Conservation (phyloP, 1,140 invertebrate genomes). For the Pseudomyrmex flavicornis region DNA sequence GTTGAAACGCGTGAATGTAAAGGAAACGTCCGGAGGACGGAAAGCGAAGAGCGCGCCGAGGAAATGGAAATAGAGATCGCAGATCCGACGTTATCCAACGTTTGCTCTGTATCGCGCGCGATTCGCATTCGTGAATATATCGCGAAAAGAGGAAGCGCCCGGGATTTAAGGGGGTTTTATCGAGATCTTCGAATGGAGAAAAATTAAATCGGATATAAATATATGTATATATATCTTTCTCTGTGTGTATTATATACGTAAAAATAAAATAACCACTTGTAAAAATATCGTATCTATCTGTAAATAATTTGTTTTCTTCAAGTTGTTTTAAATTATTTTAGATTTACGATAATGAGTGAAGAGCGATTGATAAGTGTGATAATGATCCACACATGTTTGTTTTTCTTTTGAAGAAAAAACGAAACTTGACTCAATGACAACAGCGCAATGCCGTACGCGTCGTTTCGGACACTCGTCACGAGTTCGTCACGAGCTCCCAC, state of each 20-base stretch:
- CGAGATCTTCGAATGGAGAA: not conserved
- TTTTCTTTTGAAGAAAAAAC: too few species aligned
- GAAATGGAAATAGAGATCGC: conserved; percentile 56
- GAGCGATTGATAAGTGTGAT: too few species aligned
- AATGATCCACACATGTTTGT: too few species aligned
- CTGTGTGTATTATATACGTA: too few species aligned
- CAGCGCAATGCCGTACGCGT: too few species aligned
- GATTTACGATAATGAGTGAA: too few species aligned
- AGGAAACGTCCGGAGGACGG: conserved; percentile 49
- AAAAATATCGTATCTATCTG: not conserved
- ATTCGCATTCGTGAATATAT: conserved; percentile 15
- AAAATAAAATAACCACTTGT: not conserved
- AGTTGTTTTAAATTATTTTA: too few species aligned
- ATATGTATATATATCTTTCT: too few species aligned
- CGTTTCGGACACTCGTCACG: too few species aligned
- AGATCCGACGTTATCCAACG: conserved; percentile 25
- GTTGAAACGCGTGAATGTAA: conserved; percentile 15
- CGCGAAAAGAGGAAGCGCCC: not conserved
- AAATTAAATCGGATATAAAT: conserved; percentile 17
- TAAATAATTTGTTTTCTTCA: too few species aligned
- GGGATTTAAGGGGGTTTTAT: not conserved
- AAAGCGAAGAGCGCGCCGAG: not conserved
- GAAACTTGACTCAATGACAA: too few species aligned
- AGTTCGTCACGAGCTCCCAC: too few species aligned
- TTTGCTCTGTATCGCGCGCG: conserved; percentile 15